Evolutionary conservation across 2,888 invertebrate genomes (phyloP).

Genomic region (Pterostichus niger): DNA sequence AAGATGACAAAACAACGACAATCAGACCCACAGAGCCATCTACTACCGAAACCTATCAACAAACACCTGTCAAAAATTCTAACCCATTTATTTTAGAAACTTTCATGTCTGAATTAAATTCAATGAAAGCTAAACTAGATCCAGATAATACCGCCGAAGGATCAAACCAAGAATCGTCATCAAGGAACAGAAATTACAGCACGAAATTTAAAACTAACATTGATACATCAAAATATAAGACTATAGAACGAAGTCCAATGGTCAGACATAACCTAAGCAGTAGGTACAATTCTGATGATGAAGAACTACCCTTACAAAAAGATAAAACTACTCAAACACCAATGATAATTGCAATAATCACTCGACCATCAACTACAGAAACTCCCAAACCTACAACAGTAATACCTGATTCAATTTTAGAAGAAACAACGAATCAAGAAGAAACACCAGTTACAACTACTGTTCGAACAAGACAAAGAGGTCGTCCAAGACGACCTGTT

Average conservation of each 20-base stretch:
- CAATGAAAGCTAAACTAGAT: conserved; percentile 31
- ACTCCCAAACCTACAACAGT: conserved; percentile 36
- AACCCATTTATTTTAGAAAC: conserved; percentile 57
- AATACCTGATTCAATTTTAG: conserved; percentile 27
- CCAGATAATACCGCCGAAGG: conserved; percentile 51
- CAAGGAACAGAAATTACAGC: conserved; percentile 40
- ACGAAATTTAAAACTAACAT: conserved; percentile 71
- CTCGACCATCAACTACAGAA: conserved; percentile 60
- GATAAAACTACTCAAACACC: conserved; percentile 48
- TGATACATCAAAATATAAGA: conserved; percentile 76
- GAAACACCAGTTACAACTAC: neutral
- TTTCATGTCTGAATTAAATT: conserved; percentile 43
- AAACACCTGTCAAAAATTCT: conserved; percentile 46
- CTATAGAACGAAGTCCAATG: conserved; percentile 72
- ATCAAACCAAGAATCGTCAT: conserved; percentile 11
- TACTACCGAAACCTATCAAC: conserved; percentile 1
- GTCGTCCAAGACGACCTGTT: conserved; percentile 55
- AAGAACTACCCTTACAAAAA: conserved; percentile 57
- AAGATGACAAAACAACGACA: conserved; percentile 48
- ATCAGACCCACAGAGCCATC: conserved; percentile 30
- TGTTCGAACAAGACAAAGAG: conserved; percentile 58
- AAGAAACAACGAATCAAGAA: conserved; percentile 44
- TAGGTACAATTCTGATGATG: conserved; percentile 70
- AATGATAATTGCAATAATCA: conserved; percentile 54
- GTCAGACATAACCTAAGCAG: conserved; percentile 71